These are phyloP conservation scores for Hypolimnas misippus DNA, from an alignment of 2,888 invertebrate species.

Conservation along the genomic window DNA sequence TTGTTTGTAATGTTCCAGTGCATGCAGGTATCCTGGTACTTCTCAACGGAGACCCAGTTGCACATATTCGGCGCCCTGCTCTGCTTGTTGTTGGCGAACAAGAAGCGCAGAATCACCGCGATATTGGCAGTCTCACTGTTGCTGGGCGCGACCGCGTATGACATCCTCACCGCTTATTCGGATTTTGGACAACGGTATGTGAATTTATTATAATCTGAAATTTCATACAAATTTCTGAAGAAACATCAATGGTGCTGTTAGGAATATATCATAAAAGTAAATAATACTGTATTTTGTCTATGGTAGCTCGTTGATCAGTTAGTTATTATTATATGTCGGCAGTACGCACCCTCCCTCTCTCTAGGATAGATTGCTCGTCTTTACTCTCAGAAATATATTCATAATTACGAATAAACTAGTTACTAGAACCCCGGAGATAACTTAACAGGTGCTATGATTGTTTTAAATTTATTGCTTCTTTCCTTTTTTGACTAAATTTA, in stretches of 20 bases:
- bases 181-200: conserved; percentile 50
- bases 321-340: too few relatives aligned
- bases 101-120: conserved; percentile 68
- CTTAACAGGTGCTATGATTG: too few relatives aligned
- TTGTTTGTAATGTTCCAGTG: conserved; percentile 85
- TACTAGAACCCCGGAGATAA: too few relatives aligned
- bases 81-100: conserved; percentile 78
- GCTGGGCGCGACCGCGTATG: conserved; percentile 74
- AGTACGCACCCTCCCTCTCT: too few relatives aligned
- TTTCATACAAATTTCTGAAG: background rate
- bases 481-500: too few relatives aligned
- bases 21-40: conserved; percentile 92
- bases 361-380: too few relatives aligned
- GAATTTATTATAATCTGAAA: background rate
- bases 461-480: too few relatives aligned
- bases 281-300: too few relatives aligned
- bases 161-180: conserved; percentile 71
- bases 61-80: conserved; percentile 88
- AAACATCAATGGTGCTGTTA: background rate
- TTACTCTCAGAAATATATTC: too few relatives aligned
- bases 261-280: too few relatives aligned
- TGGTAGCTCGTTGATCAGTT: too few relatives aligned
- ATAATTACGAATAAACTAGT: too few relatives aligned
- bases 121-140: conserved; percentile 62
- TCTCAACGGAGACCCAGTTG: conserved; percentile 90